These are phyloP conservation scores for Scaptomyza flava DNA, from an alignment of 2,888 invertebrate species.

Conservation along the genomic window DNA sequence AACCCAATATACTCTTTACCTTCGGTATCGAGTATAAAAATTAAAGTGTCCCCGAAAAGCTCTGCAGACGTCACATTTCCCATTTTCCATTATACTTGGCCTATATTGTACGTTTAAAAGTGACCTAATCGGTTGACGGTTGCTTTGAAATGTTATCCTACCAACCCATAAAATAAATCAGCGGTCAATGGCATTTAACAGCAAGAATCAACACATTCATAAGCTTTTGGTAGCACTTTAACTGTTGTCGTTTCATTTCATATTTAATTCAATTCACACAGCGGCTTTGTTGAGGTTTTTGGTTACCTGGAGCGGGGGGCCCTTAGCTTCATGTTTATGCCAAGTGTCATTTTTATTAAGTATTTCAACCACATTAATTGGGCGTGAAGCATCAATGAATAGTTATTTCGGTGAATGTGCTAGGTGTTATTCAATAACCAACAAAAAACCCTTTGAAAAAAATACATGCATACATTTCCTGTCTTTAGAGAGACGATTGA, in stretches of 20 bases:
- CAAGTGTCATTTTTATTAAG: conserved; percentile 53
- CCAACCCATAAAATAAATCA: conserved; percentile 5
- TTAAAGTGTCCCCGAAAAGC: conserved; percentile 12
- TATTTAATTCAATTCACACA: conserved; percentile 8
- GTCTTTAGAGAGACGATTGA: too few relatives aligned
- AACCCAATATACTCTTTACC: too few relatives aligned
- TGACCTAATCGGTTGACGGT: conserved; percentile 14
- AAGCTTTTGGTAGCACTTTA: conserved; percentile 30
- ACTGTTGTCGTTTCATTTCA: conserved; percentile 22
- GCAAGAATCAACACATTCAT: conserved; percentile 10
- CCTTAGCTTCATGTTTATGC: conserved; percentile 3
- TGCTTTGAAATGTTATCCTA: not conserved
- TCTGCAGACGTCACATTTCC: conserved; percentile 31
- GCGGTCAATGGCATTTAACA: conserved; percentile 48
- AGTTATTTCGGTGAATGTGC: conserved; percentile 28
- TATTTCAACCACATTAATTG: conserved; percentile 35
- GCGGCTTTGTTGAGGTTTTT: conserved; percentile 39
- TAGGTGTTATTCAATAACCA: too few relatives aligned
- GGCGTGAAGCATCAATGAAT: conserved; percentile 59
- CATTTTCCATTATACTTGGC: not conserved
- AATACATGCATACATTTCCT: too few relatives aligned
- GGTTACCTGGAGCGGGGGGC: conserved; percentile 29
- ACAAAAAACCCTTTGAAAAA: too few relatives aligned
- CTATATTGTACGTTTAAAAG: not conserved
- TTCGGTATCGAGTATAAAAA: too few relatives aligned